Conservation (phyloP, 1,140 invertebrate genomes). For the Parasteatoda tepidariorum region DNA sequence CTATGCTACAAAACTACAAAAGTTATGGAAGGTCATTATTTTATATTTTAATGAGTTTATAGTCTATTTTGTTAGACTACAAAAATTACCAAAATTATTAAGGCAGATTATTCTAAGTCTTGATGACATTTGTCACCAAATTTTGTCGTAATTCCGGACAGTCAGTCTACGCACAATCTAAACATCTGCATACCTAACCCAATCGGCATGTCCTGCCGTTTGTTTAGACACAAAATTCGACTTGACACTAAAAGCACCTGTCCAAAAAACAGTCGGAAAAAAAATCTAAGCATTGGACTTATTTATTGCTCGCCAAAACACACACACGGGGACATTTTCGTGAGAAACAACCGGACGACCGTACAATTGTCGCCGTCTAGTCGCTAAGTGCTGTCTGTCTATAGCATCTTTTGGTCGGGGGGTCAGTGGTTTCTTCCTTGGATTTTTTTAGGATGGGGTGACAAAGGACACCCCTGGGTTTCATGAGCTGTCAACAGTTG, state of each 20-base stretch:
- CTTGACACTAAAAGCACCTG: not conserved
- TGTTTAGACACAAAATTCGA: not conserved
- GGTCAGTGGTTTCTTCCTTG: not conserved
- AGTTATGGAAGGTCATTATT: too few species aligned
- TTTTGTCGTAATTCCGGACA: too few species aligned
- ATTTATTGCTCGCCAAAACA: not conserved
- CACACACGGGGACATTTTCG: not conserved
- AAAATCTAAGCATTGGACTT: not conserved
- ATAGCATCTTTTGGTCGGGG: not conserved
- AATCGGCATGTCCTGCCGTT: not conserved
- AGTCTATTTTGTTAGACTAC: too few species aligned
- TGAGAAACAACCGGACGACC: not conserved
- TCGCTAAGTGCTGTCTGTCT: not conserved
- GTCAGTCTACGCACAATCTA: not conserved
- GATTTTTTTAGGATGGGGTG: not conserved
- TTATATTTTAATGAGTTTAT: too few species aligned
- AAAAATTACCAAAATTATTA: too few species aligned
- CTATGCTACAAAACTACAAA: too few species aligned
- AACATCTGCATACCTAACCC: not conserved
- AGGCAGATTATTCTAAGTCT: too few species aligned
- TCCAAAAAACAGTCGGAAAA: too few species aligned
- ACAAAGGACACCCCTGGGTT: not conserved
- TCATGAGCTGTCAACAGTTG: not conserved
- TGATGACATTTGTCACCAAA: too few species aligned
- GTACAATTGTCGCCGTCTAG: not conserved